Conservation (phyloP, 2,888 invertebrate genomes). For the Tipula unca region DNA sequence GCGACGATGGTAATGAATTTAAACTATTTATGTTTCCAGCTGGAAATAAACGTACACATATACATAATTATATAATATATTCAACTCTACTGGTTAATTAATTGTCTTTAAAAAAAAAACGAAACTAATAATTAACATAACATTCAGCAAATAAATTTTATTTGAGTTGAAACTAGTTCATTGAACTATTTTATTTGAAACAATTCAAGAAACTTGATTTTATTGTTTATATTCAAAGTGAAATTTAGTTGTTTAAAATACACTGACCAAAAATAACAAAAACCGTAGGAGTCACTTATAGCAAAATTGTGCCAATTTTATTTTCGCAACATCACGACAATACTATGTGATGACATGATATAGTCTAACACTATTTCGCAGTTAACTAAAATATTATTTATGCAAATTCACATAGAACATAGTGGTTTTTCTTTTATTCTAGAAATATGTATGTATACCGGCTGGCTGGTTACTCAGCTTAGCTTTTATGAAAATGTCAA, state of each 20-base stretch:
- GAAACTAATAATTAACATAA: not conserved
- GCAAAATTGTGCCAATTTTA: not conserved
- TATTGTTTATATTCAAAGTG: not conserved
- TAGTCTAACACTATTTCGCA: not conserved
- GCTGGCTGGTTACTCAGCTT: no score
- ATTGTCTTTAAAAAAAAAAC: no score
- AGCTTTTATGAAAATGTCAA: no score
- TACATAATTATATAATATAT: not conserved
- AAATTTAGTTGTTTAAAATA: not conserved
- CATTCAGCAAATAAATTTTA: not conserved
- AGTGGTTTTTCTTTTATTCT: not conserved
- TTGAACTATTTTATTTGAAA: not conserved
- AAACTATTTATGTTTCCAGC: not conserved
- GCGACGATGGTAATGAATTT: constrained; percentile 19
- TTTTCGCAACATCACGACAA: not conserved
- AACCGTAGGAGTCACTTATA: not conserved
- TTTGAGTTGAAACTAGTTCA: not conserved
- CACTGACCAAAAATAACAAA: not conserved
- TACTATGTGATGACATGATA: not conserved
- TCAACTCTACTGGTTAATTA: no score
- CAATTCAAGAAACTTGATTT: not conserved
- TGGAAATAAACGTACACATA: not conserved
- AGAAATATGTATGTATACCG: not conserved
- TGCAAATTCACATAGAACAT: not conserved
- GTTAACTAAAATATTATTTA: not conserved